These are phyloP conservation scores for Caenorhabditis macrosperma DNA, from an alignment of 2,888 invertebrate genomes.

Conservation along the genomic window DNA sequence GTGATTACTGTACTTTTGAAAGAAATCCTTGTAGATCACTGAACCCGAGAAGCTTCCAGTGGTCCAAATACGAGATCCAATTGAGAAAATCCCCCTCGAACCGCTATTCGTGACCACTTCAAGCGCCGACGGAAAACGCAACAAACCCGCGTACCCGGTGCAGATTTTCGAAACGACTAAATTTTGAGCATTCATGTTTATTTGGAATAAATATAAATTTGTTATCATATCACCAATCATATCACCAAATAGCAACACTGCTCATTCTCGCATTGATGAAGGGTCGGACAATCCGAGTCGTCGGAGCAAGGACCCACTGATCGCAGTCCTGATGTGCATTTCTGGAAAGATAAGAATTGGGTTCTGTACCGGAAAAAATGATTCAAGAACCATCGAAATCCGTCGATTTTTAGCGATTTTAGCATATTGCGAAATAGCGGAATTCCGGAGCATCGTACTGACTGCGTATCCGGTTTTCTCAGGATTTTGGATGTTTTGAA, in stretches of 20 bases:
- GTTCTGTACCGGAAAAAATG: neutral
- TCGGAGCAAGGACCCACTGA: constrained; percentile 68
- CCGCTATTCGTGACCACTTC: constrained; percentile 18
- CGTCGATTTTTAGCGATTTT: neutral
- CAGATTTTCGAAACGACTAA: constrained; percentile 24
- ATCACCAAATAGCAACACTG: constrained; percentile 61
- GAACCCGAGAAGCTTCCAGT: constrained; percentile 40
- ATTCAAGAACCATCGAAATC: neutral
- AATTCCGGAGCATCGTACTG: neutral
- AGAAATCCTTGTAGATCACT: constrained; percentile 16
- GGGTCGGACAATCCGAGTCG: constrained; percentile 66
- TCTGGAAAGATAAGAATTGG: constrained; percentile 36
- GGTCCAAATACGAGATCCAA: constrained; percentile 6
- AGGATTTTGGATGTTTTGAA: neutral
- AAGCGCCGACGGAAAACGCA: constrained; percentile 23
- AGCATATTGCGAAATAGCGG: neutral
- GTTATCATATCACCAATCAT: neutral
- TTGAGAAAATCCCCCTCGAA: constrained; percentile 14
- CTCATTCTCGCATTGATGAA: constrained; percentile 64
- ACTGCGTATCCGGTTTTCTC: neutral
- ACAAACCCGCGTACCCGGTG: constrained; percentile 34
- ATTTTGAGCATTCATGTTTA: neutral
- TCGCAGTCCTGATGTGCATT: constrained; percentile 60
- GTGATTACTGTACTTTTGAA: too few species aligned
- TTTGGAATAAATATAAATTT: constrained; percentile 13